phyloP scores from a whole-genome alignment of 2,797 vertebrate genomes.

The Pipistrellus kuhlii region DNA sequence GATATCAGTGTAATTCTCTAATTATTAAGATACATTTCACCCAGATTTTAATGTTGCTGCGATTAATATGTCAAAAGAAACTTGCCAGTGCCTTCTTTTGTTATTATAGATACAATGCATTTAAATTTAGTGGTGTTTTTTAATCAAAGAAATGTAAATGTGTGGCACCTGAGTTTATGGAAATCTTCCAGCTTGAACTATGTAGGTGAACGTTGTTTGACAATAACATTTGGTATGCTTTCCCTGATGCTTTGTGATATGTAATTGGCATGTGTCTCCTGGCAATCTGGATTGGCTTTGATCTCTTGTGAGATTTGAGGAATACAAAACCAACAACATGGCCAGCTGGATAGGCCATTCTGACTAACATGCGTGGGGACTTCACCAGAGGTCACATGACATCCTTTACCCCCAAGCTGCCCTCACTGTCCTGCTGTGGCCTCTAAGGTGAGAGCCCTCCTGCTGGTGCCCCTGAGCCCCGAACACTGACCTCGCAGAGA shows the following conservation, averaged over 20 bases:
- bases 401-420: not conserved
- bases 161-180: not conserved
- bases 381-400: not conserved
- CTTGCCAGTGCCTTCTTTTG: not conserved
- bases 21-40: constrained; percentile 18
- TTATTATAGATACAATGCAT: not conserved
- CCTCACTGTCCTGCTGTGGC: not conserved
- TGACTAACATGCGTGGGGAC: not conserved
- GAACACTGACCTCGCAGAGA: not conserved
- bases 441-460: not conserved
- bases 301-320: not conserved
- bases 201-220: not conserved
- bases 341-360: not conserved
- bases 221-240: not conserved
- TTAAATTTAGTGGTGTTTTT: constrained; percentile 32
- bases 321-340: not conserved
- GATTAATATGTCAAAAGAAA: constrained; percentile 59
- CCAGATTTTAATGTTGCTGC: constrained; percentile 23
- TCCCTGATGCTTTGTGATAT: not conserved
- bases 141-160: constrained; percentile 49
- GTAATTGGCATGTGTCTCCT: not conserved
- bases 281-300: constrained; percentile 10
- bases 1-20: constrained; percentile 3
- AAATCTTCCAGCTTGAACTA: not conserved
- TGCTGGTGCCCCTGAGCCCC: not conserved